Evolutionary conservation across 2,113 vertebrate genomes (phyloP).

Genomic region (Fulica atra): DNA sequence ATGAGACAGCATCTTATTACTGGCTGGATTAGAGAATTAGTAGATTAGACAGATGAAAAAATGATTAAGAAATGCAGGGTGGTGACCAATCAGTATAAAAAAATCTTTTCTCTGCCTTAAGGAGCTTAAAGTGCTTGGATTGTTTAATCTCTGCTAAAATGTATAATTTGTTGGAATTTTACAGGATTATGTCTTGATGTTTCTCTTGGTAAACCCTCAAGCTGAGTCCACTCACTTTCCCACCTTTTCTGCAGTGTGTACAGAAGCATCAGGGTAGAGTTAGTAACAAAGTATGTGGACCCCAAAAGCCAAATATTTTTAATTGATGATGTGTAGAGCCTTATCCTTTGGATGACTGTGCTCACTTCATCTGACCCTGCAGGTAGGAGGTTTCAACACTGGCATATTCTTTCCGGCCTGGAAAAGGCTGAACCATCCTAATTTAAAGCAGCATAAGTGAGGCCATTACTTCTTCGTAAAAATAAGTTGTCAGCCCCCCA

Average conservation of each 20-base stretch:
- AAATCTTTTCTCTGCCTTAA: not conserved
- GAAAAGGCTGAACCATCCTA: not conserved
- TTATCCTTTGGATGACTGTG: not conserved
- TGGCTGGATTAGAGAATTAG: not conserved
- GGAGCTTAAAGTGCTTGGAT: not conserved
- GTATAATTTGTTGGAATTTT: not conserved
- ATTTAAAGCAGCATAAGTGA: not conserved
- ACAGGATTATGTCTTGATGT: not conserved
- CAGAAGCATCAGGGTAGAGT: not conserved
- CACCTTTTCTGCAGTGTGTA: not conserved
- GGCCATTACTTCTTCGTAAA: not conserved
- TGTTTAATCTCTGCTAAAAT: not conserved
- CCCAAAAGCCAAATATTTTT: not conserved
- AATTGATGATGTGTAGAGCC: not conserved
- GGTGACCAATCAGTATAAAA: not conserved
- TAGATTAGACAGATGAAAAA: not conserved
- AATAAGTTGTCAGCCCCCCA: not conserved
- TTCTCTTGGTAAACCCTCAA: not conserved
- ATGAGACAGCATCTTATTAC: not conserved
- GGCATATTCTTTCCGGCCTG: not conserved
- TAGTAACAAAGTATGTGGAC: not conserved
- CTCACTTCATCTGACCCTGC: not conserved
- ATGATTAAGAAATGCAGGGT: not conserved
- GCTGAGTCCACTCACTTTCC: not conserved
- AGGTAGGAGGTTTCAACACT: not conserved